Percentiles rank a stretch among this genome's conserved stretches.
Evolutionary conservation across 2,888 invertebrate species (phyloP).

Genomic region (Troides oblongomaculatus): DNA sequence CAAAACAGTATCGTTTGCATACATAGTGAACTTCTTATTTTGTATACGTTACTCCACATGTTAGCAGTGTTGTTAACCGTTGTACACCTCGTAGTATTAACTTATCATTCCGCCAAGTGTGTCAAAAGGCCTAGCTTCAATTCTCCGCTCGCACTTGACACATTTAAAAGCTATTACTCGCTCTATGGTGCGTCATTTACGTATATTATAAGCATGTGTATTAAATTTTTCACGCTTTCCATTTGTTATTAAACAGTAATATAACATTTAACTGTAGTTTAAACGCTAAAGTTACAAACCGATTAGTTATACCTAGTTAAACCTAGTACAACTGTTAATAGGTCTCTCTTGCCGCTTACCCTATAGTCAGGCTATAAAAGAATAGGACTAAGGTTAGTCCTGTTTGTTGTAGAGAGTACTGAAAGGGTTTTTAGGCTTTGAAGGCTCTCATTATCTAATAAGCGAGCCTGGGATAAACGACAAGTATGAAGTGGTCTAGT

Average conservation of each 20-base stretch:
- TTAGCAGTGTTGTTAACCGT: slow-evolving; percentile 52
- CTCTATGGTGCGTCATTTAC: slow-evolving; percentile 18
- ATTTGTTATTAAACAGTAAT: slow-evolving; percentile 28
- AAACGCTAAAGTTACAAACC: neutral
- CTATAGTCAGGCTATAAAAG: too few relatives aligned
- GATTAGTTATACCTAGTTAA: neutral
- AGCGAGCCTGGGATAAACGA: too few relatives aligned
- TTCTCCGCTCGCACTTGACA: slow-evolving; percentile 24
- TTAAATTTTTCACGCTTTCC: slow-evolving; percentile 35
- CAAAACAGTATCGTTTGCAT: too few relatives aligned
- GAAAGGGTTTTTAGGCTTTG: too few relatives aligned
- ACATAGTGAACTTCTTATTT: neutral
- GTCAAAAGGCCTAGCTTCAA: slow-evolving; percentile 43
- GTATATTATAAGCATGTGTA: slow-evolving; percentile 7
- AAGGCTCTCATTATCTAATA: too few relatives aligned
- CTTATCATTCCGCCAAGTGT: slow-evolving; percentile 53
- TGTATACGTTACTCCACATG: slow-evolving; percentile 44
- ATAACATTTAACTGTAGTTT: slow-evolving; percentile 29
- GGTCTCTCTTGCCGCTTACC: too few relatives aligned
- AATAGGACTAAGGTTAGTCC: too few relatives aligned
- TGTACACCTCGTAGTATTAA: slow-evolving; percentile 42
- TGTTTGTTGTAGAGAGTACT: too few relatives aligned
- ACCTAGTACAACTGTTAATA: too few relatives aligned
- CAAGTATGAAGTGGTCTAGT: too few relatives aligned
- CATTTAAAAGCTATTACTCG: slow-evolving; percentile 15